A percentile compares a stretch with the other conserved stretches of the same genome.
phyloP scores from a whole-genome alignment of 2,797 vertebrate species.

The Denticeps clupeoides region DNA sequence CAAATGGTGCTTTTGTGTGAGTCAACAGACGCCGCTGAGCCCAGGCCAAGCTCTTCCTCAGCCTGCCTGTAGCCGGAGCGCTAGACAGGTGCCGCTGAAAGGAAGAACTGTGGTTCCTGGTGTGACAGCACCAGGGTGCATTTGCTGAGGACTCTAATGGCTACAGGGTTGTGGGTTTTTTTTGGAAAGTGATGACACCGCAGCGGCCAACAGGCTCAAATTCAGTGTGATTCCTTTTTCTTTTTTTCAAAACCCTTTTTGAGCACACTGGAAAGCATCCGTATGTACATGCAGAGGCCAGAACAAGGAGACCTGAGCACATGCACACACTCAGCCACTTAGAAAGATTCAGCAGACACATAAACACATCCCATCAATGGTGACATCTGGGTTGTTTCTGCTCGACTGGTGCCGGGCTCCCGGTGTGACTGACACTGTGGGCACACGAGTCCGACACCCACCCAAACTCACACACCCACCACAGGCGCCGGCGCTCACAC shows the following conservation, averaged over 20 bases:
- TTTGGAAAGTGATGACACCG: neutral
- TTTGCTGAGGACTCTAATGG: slow-evolving; percentile 2
- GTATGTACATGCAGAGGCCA: neutral
- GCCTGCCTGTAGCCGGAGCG: too few species aligned
- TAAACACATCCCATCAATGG: slow-evolving; percentile 14
- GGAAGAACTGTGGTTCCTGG: too few species aligned
- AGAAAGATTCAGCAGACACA: neutral
- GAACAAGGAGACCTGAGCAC: neutral
- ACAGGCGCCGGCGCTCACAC: neutral
- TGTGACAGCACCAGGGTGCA: neutral
- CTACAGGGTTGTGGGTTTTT: slow-evolving; percentile 12
- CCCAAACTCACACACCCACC: neutral
- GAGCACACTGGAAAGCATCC: neutral
- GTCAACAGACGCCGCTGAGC: too few species aligned
- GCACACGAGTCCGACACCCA: slow-evolving; percentile 4
- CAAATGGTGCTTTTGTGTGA: too few species aligned
- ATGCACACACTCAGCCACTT: too few species aligned
- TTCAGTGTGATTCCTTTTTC: too few species aligned
- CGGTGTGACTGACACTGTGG: slow-evolving; percentile 26
- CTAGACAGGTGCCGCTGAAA: too few species aligned
- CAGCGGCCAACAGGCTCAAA: slow-evolving; percentile 8
- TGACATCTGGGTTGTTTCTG: slow-evolving; percentile 42
- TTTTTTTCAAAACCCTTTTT: neutral
- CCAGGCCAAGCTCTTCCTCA: too few species aligned
- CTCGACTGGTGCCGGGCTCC: slow-evolving; percentile 30